Base-by-base conservation (phyloP, 2,797 vertebrate genomes). In the Coranthus polyacanthus region DNA sequence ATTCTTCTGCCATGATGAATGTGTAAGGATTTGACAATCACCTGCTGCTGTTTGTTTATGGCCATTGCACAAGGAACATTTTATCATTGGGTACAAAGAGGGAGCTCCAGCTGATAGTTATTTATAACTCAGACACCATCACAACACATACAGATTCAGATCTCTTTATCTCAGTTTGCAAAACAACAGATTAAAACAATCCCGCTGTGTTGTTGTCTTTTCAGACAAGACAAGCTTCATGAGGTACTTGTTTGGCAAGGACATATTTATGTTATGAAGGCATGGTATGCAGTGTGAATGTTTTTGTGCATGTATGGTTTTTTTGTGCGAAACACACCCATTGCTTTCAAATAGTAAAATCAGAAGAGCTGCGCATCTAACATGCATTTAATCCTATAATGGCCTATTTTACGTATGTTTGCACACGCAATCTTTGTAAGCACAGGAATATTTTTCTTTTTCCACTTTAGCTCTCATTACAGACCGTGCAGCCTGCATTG, bases 401-500 rank as follows among this genome's bases (percentile, higher is more conserved):
- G 12, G 37, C 56, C 32, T 69, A 59, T 68, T 53, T 17, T 56
- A 75, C 50, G 24, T 39, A 62, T 41, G 34, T 75, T 64, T 64
- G 57, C 67, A 64, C 55, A 75, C 12, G 38, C 53, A 41, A 44
- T 70, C 49, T 49, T 55, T 51, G 7, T 20, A 53, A 42, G 34
- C n/a, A 51, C 34, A 50, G 50, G 43, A 59, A 42, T 18, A 43
- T 39, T 18, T 12, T 43, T 21, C 20, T 22, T 53, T 72, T 70
- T 32, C 72, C 58, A 56, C 65, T 67, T 39, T 0, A 42, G 57
- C 53, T 56, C 58, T 71, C 20, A 15, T 4, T 37, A 41, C 24
- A 12, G 57, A 74, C 68, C 20, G 50, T 82, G 69, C 82, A 78
- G 68, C 58, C 68, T 24, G 53, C 32, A 10, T 54, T 60, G 75